Percentiles rank a stretch among this genome's conserved stretches.
Conservation (phyloP, 2,797 vertebrate genomes). For the Gorsachius magnificus region DNA sequence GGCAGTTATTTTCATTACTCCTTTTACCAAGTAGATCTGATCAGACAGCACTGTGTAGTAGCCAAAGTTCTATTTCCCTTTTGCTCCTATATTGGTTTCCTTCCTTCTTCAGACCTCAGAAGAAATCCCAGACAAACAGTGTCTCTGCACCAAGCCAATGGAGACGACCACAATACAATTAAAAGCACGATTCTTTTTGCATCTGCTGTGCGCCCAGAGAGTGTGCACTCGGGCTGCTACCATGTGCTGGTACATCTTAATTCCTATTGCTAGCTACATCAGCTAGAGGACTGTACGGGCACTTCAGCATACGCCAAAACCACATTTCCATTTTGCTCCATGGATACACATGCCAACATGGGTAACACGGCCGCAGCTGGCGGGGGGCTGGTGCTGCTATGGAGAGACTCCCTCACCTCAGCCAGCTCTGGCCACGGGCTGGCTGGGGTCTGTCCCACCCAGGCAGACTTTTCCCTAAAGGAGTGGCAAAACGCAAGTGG, state of each 20-base stretch:
- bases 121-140: neutral
- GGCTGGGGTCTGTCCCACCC: neutral
- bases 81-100: neutral
- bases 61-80: neutral
- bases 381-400: neutral
- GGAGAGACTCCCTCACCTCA: neutral
- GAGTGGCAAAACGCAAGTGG: neutral
- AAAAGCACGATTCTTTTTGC: neutral
- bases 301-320: neutral
- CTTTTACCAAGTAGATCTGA: neutral
- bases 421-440: neutral
- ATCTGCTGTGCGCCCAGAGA: neutral
- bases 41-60: neutral
- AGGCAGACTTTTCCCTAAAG: neutral
- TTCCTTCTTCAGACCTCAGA: neutral
- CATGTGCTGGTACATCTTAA: neutral
- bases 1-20: neutral
- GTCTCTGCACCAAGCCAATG: neutral
- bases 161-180: neutral
- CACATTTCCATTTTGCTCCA: neutral
- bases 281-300: neutral
- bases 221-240: neutral
- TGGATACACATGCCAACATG: fast-evolving
- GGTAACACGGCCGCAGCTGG: neutral
- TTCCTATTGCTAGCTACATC: neutral